Conservation (phyloP, 2,797 vertebrate genomes). For the Sardinella longiceps region DNA sequence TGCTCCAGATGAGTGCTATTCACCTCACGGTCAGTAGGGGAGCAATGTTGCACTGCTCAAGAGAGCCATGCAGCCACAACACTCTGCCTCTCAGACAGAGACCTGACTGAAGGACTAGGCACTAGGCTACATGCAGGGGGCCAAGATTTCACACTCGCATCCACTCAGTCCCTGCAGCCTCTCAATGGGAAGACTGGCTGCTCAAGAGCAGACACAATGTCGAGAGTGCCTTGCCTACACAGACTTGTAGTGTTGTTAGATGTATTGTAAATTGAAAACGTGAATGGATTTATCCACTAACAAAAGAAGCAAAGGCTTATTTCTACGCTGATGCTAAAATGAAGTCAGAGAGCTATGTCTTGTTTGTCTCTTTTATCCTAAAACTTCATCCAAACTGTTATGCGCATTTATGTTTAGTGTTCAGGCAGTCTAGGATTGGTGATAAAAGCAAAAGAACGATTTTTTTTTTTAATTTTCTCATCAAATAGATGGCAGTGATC, state of each 20-base stretch:
- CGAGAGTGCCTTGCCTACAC: neutral
- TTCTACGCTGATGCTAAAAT: neutral
- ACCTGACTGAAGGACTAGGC: neutral
- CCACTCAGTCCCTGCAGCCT: neutral
- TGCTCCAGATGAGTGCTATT: neutral
- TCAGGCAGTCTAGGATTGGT: too few relatives aligned
- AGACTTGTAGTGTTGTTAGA: too few relatives aligned
- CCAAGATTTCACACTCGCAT: neutral
- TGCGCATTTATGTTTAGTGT: too few relatives aligned
- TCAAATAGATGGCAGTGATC: too few relatives aligned
- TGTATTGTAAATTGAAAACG: too few relatives aligned
- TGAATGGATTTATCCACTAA: neutral
- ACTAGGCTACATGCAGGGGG: neutral
- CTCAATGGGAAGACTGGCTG: neutral
- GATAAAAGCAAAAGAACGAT: too few relatives aligned
- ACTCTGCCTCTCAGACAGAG: neutral
- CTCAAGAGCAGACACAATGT: neutral
- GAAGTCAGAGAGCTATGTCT: neutral
- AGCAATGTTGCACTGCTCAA: constrained; percentile 56
- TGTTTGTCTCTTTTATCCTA: too few relatives aligned
- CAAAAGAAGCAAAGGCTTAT: too few relatives aligned
- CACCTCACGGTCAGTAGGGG: constrained; percentile 52
- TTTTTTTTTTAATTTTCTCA: too few relatives aligned
- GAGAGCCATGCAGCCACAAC: constrained; percentile 22
- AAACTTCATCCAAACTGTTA: too few relatives aligned